Evolutionary conservation across 2,888 invertebrate species (phyloP).

Genomic region (Cheiracanthium punctorium): DNA sequence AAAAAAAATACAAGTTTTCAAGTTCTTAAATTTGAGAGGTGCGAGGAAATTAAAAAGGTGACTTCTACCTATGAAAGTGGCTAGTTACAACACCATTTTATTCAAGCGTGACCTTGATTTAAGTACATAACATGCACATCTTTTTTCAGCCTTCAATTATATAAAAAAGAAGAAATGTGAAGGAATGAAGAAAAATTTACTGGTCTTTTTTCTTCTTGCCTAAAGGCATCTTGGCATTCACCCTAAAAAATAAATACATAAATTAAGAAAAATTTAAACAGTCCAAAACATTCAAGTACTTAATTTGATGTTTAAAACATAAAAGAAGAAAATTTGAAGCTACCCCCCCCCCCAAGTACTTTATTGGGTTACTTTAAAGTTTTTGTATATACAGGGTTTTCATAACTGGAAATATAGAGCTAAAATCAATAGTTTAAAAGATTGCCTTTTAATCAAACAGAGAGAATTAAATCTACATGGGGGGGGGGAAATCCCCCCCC

Average conservation of each 20-base stretch:
- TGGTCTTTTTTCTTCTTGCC: conserved; percentile 67
- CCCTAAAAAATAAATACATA: conserved; percentile 31
- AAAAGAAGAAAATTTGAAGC: too few relatives aligned
- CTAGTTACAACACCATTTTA: conserved; percentile 67
- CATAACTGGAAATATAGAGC: too few relatives aligned
- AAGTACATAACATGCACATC: conserved; percentile 61
- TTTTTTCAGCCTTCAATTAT: conserved; percentile 63
- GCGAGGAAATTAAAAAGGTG: conserved; percentile 51
- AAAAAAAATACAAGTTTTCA: conserved; percentile 27
- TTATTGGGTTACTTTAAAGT: too few relatives aligned
- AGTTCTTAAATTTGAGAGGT: conserved; percentile 27
- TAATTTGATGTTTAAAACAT: too few relatives aligned
- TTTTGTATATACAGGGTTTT: too few relatives aligned
- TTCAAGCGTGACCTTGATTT: conserved; percentile 57
- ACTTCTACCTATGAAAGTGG: conserved; percentile 64
- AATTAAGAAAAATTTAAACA: too few relatives aligned
- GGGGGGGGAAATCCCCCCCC: too few relatives aligned
- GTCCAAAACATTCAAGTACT: too few relatives aligned
- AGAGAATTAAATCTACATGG: too few relatives aligned
- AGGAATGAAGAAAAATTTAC: conserved; percentile 60
- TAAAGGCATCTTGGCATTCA: conserved; percentile 65
- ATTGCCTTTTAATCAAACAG: too few relatives aligned
- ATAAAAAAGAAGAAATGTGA: conserved; percentile 60
- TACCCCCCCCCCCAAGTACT: too few relatives aligned
- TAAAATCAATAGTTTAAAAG: too few relatives aligned